Evolutionary conservation across 2,888 invertebrate species (phyloP).

Genomic region (Conops quadrifasciatus): DNA sequence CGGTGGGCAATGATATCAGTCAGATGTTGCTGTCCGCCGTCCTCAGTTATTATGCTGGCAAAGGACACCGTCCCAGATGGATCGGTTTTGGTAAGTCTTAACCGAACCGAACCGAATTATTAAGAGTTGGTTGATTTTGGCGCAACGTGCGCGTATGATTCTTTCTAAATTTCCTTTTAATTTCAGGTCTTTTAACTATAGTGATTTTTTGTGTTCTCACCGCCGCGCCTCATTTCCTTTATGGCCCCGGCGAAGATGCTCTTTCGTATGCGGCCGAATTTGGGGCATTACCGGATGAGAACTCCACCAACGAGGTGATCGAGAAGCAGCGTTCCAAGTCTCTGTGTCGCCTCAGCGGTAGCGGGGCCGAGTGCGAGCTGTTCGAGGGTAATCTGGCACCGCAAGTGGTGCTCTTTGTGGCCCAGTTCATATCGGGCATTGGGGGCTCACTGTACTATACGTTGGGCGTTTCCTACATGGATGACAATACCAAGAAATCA

Average conservation of each 20-base stretch:
- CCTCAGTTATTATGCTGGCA: conserved; percentile 75
- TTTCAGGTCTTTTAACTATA: conserved; percentile 68
- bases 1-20: conserved; percentile 79
- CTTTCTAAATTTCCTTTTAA: neutral
- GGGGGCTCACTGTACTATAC: conserved; percentile 76
- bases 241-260: conserved; percentile 75
- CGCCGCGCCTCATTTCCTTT: conserved; percentile 74
- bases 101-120: neutral
- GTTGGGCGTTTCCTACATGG: conserved; percentile 77
- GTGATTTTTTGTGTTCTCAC: conserved; percentile 74
- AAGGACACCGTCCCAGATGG: conserved; percentile 78
- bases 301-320: conserved; percentile 64
- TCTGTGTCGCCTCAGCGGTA: conserved; percentile 66
- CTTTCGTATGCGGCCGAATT: conserved; percentile 71
- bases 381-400: conserved; percentile 71
- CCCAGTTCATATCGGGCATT: conserved; percentile 76
- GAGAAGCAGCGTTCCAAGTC: conserved; percentile 69
- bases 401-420: conserved; percentile 71
- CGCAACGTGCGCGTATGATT: neutral
- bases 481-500: conserved; percentile 78
- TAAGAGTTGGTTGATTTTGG: neutral
- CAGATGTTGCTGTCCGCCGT: conserved; percentile 74
- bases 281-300: conserved; percentile 65
- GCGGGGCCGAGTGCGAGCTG: conserved; percentile 65
- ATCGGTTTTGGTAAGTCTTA: conserved; percentile 68